Conservation (phyloP, 2,113 vertebrate genomes). For the Carassius carassius region DNA sequence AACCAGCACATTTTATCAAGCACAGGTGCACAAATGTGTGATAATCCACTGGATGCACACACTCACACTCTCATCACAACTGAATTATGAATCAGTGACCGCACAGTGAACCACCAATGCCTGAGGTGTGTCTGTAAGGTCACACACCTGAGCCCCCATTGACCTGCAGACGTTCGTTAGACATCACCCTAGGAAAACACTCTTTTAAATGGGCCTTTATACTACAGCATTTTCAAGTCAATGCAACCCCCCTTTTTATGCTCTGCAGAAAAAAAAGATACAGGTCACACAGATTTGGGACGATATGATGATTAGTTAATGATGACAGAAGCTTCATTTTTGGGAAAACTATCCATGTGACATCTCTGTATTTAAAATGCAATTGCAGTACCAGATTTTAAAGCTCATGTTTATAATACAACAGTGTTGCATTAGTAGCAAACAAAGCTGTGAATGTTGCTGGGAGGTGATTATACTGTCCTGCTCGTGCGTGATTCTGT, state of each 20-base stretch:
- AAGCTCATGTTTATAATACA: not conserved
- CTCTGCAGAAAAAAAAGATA: not conserved
- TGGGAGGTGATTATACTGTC: not conserved
- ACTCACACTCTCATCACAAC: not conserved
- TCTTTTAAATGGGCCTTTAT: not conserved
- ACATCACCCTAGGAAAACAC: not conserved
- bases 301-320: not conserved
- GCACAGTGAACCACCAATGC: slow-evolving; percentile 7
- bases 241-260: not conserved
- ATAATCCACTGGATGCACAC: not conserved
- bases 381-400: not conserved
- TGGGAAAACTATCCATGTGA: not conserved
- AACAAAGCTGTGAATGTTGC: not conserved
- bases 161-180: not conserved
- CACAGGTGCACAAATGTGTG: slow-evolving; percentile 8
- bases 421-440: not conserved
- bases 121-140: not conserved
- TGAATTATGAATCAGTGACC: slow-evolving; percentile 47
- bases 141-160: not conserved
- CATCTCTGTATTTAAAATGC: not conserved
- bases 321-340: not conserved
- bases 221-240: not conserved
- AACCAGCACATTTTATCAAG: not conserved
- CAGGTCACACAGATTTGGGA: not conserved
- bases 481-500: not conserved